A percentile compares a stretch with the other conserved stretches of the same genome.
Evolutionary conservation across 1,140 invertebrate genomes (phyloP).

Genomic region (Drosophila sechellia): DNA sequence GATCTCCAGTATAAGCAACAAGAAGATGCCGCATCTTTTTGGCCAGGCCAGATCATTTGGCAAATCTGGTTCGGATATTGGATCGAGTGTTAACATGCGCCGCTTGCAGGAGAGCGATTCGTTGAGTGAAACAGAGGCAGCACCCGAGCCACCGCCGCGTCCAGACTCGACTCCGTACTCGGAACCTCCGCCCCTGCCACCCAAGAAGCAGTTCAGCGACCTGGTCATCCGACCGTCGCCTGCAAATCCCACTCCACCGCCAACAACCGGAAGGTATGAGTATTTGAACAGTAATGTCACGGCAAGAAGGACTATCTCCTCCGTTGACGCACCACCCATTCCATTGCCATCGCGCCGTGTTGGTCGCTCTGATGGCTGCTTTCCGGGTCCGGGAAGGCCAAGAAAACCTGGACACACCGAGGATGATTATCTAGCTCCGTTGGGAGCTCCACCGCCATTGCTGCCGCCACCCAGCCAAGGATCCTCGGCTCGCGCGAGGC

Average conservation of each 20-base stretch:
- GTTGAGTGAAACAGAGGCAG: conserved; percentile 85
- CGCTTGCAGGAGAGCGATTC: conserved; percentile 84
- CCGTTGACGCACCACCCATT: conserved; percentile 85
- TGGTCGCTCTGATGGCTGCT: conserved; percentile 85
- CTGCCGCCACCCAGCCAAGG: conserved; percentile 71
- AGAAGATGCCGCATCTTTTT: conserved; percentile 83
- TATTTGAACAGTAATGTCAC: conserved; percentile 58
- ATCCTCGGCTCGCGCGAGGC: conserved; percentile 53
- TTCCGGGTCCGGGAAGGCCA: conserved; percentile 85
- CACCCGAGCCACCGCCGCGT: conserved; percentile 90
- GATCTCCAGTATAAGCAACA: conserved; percentile 82
- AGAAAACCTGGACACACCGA: conserved; percentile 85
- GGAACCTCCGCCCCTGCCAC: conserved; percentile 92
- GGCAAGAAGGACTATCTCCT: conserved; percentile 27
- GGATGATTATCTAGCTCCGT: conserved; percentile 88
- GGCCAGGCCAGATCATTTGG: conserved; percentile 75
- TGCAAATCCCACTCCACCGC: conserved; percentile 27
- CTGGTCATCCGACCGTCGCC: conserved; percentile 82
- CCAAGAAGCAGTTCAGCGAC: conserved; percentile 89
- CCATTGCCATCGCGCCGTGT: conserved; percentile 88
- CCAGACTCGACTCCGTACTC: conserved; percentile 85
- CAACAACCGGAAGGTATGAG: conserved; percentile 63
- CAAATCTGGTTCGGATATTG: conserved; percentile 66
- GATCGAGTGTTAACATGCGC: conserved; percentile 83
- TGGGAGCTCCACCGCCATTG: conserved; percentile 66